phyloP scores from a whole-genome alignment of 2,888 invertebrate species.

The Pammene aurita region DNA sequence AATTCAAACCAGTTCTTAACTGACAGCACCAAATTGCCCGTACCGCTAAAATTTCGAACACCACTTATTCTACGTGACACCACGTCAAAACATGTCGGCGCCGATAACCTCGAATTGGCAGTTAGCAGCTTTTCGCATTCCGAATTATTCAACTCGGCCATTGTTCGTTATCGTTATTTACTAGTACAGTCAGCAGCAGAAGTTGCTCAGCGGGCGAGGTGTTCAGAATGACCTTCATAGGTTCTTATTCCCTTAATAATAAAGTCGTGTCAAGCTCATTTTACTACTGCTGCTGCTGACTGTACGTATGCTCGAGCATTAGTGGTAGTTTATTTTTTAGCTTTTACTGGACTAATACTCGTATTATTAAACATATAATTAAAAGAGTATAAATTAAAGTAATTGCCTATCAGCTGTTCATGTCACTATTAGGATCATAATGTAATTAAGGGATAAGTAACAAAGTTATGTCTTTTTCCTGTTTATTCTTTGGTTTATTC shows the following conservation, averaged over 20 bases:
- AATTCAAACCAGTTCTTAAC: no score
- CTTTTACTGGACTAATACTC: constrained; percentile 9
- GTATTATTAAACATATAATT: neutral
- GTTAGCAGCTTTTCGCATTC: constrained; percentile 15
- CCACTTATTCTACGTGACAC: neutral
- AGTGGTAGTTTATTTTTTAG: constrained; percentile 20
- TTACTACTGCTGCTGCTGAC: no score
- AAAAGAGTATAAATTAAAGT: neutral
- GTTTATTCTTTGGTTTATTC: no score
- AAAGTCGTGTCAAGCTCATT: no score
- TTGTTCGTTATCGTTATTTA: constrained; percentile 40
- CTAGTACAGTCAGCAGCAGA: neutral
- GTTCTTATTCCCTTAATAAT: no score
- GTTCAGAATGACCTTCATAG: no score
- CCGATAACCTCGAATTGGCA: constrained; percentile 8
- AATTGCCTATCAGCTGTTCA: no score
- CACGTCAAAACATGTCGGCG: neutral
- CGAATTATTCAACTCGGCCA: constrained; percentile 33
- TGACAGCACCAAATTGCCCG: neutral
- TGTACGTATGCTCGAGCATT: constrained; percentile 2
- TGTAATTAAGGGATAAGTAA: no score
- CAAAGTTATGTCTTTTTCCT: no score
- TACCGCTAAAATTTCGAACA: neutral
- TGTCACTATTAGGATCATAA: no score
- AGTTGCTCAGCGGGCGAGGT: no score